phyloP scores from a whole-genome alignment of 2,113 vertebrate species.

The Bufo gargarizans region DNA sequence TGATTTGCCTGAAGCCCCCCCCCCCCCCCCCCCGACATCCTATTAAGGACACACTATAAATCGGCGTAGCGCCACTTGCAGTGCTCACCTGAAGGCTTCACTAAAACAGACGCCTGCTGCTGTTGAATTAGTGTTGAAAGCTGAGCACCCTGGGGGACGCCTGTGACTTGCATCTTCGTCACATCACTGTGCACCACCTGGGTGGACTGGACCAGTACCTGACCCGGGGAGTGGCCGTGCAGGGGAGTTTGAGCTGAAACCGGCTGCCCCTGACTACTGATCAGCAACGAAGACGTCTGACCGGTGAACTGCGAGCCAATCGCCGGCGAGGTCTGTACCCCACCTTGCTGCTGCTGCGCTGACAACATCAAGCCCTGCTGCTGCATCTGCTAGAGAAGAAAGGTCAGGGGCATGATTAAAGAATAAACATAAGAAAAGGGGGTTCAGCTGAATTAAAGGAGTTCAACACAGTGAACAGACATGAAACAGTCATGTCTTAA shows the following conservation, averaged over 20 bases:
- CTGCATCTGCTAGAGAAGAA: constrained; percentile 72
- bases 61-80: neutral
- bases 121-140: constrained; percentile 74
- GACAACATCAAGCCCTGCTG: constrained; percentile 84
- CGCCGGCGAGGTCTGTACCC: constrained; percentile 58
- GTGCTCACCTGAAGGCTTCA: constrained; percentile 66
- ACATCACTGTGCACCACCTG: constrained; percentile 58
- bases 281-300: constrained; percentile 67
- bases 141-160: constrained; percentile 62
- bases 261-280: constrained; percentile 69
- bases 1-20: no score
- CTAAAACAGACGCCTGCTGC: constrained; percentile 67
- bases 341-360: constrained; percentile 64
- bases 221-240: constrained; percentile 63
- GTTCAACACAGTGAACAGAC: neutral
- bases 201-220: constrained; percentile 67
- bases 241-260: neutral
- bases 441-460: neutral
- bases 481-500: no score
- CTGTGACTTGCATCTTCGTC: constrained; percentile 44
- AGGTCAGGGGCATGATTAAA: neutral
- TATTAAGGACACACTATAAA: neutral
- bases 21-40: no score
- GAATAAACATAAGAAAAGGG: neutral
- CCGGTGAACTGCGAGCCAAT: constrained; percentile 63